Evolutionary conservation across 2,797 vertebrate species (phyloP), one percentile per base, ranked within the genome.

Genomic region (Huso huso): DNA sequence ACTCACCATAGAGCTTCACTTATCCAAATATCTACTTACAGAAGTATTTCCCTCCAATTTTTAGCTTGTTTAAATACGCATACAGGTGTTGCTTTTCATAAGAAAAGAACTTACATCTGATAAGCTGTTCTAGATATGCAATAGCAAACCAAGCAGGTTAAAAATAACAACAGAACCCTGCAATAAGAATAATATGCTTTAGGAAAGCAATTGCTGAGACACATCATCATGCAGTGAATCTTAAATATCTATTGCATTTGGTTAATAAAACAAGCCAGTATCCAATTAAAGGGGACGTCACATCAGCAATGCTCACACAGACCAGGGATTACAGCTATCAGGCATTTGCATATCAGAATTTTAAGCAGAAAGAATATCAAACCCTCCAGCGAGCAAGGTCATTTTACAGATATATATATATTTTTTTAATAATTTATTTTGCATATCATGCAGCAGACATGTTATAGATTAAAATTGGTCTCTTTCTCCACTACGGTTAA

Each of bases 311-410:
- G 63, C 1, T 6, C 67, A 75, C 76, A 73, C 64, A 69, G 51
- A 11, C 49, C 49, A 73, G 82, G 90, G 87, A 91, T 88, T 91
- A 83, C 79, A 83, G 79, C 72, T 78, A 82, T 86, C 74, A 63
- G 62, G 58, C 77, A 89, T 91, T 88, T 89, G 87, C 86, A 85
- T 88, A 80, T 89, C 86, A 83, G 87, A 87, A 73, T 76, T 90
- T 85, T 63, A 78, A 91, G 85, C 80, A 78, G 88, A 68, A 84
- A 83, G 82, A 85, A 88, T 87, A 87, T 86, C 76, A 79, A 88
- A 87, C 88, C 87, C 89, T 88, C 77, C 80, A 78, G 87, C 71
- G 70, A 84, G 82, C 91, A 93, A 93, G 90, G 90, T 91, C 91
- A 88, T 83, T 83, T 63, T 83, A 77, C 86, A 93, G 89, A 93